phyloP scores from a whole-genome alignment of 2,113 vertebrate species.

The Ctenomys sociabilis region DNA sequence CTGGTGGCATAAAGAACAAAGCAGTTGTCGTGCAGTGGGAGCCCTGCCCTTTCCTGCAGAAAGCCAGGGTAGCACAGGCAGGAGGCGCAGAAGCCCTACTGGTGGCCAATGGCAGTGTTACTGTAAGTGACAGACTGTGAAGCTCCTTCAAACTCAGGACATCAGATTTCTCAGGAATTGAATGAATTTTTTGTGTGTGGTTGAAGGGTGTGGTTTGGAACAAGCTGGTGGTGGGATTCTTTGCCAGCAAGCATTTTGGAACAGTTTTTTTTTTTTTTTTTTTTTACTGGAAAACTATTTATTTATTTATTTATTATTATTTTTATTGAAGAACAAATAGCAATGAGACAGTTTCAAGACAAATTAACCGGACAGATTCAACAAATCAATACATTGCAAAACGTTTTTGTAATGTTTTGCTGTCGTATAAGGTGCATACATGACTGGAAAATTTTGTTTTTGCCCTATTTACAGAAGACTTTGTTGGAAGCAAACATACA shows the following conservation, averaged over 20 bases:
- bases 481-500: background rate
- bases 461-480: conserved; percentile 1
- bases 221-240: background rate
- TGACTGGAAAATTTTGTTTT: conserved; percentile 42
- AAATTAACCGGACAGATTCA: no score
- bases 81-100: conserved; percentile 89
- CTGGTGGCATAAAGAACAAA: conserved; percentile 85
- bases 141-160: background rate
- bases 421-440: no score
- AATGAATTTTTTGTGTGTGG: background rate
- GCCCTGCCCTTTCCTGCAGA: conserved; percentile 90
- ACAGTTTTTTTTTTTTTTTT: no score
- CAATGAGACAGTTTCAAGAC: no score
- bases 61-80: conserved; percentile 90
- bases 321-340: no score
- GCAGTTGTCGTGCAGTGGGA: conserved; percentile 92
- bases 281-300: no score
- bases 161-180: conserved; percentile 5
- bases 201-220: conserved; percentile 7
- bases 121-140: conserved; percentile 87
- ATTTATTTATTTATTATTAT: no score
- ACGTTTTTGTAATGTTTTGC: no score
- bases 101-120: conserved; percentile 87
- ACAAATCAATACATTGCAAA: no score
- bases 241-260: conserved; percentile 43